A percentile compares a stretch with the other conserved stretches of the same genome.
Conservation (phyloP, 2,888 invertebrate genomes). For the Rhopalosiphum nymphaeae region DNA sequence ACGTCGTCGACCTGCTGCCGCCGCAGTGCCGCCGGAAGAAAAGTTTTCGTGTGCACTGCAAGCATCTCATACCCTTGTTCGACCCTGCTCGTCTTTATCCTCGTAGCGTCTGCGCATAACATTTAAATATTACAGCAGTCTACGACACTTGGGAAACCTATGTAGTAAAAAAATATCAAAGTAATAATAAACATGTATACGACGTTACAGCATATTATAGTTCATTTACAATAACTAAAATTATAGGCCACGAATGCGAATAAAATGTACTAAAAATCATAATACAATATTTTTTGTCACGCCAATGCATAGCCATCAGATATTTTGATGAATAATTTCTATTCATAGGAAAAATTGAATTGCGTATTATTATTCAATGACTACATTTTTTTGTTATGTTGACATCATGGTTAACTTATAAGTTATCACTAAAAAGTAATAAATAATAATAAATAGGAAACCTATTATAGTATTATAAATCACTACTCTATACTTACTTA, state of each 20-base stretch:
- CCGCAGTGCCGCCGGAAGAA: constrained; percentile 2
- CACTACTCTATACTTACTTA: not conserved
- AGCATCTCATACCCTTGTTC: not conserved
- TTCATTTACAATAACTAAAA: not conserved
- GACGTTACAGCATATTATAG: not conserved
- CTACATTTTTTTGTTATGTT: not conserved
- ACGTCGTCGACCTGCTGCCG: not conserved
- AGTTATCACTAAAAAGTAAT: not conserved
- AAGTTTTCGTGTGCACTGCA: not conserved
- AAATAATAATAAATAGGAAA: not conserved
- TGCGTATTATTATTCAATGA: not conserved
- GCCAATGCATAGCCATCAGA: not conserved
- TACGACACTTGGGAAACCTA: not conserved
- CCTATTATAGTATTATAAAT: not conserved
- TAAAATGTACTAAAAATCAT: not conserved
- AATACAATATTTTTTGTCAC: not conserved
- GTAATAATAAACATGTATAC: not conserved
- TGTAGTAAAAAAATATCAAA: not conserved
- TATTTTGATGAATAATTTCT: not conserved
- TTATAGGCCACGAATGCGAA: not conserved
- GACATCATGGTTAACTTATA: not conserved
- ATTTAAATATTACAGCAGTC: not conserved
- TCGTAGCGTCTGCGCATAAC: not conserved
- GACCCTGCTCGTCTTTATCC: not conserved
- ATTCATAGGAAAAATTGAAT: not conserved